Evolutionary conservation across 1,140 invertebrate species (phyloP), one percentile per base, ranked within the genome.

Genomic region (Babylonia areolata): DNA sequence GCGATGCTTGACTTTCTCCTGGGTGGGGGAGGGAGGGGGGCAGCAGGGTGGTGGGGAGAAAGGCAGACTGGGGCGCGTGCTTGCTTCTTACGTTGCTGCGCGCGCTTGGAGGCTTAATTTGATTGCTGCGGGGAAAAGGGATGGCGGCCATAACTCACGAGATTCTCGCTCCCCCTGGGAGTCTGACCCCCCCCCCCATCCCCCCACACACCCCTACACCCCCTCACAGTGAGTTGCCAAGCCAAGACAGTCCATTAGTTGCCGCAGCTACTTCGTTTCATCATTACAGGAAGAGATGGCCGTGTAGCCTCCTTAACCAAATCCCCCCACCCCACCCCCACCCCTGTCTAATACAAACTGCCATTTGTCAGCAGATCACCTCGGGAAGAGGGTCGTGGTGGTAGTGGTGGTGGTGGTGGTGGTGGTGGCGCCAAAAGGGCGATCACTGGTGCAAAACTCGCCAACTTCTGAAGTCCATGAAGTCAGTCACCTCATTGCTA

Each of bases 201-300:
- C n/a, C n/a, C n/a, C n/a, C n/a, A n/a, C n/a, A n/a, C n/a, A n/a
- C n/a, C n/a, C n/a, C n/a, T n/a, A n/a, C n/a, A n/a, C n/a, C n/a
- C n/a, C n/a, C n/a, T n/a, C n/a, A n/a, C n/a, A n/a, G n/a, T n/a
- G n/a, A n/a, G 46, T 64, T 73, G 82, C 64, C 64, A 11, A 33
- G 82, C 64, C n/a, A 58, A n/a, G 78, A 51, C 78, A 84, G 82
- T 84, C 82, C 82, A 85, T 85, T 85, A 85, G 84, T 78, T 77
- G 80, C 54, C 73, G 73, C 40, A 42, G 77, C 28, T 51, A 79
- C 51, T 78, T 85, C 77, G 35, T 85, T 85, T 77, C 31, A 58
- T 85, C 40, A 85, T 85, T 79, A 79, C 84, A 77, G 84, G 84
- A 85, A 85, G n/a, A 35, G 54, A 79, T 33, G 12, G 51, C 84